Evolutionary conservation across 2,888 invertebrate genomes (phyloP), one percentile per base, ranked within the genome.

Genomic region (Orthosia gracilis): DNA sequence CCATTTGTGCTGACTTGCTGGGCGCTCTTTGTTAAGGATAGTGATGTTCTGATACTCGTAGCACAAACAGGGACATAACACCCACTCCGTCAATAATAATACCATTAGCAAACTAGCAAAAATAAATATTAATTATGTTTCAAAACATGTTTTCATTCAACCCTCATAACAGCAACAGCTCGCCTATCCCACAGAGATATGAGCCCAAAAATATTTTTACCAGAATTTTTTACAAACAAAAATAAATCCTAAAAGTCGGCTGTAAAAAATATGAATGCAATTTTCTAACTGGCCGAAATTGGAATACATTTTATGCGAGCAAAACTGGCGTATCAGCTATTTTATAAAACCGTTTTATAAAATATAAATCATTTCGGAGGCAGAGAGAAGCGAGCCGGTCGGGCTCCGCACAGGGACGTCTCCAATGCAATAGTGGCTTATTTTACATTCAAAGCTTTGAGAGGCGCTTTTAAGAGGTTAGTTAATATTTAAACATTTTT

Each of bases 371-470:
- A 81, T 80, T 79, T 75, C 66, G 61, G 61, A 74, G 62, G 69
- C 59, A 67, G 75, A 74, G 59, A 65, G 58, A 63, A 58, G 67
- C 26, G 50, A 49, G 52, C 54, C 52, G 40, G 66, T 49, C 62
- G 55, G 40, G 31, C 55, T 59, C 61, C 71, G 73, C 59, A 49
- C 50, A 21, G 69, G 85, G 85, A 84, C 81, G 76, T 87, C 83
- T 88, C 85, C 86, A 86, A 89, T 89, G 89, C 89, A 91, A 90
- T 89, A 87, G 85, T 83, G 85, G 89, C 87, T 88, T 89, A 91
- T 91, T 92, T 89, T 85, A 85, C 83, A 92, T 91, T 90, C 91
- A 91, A 87, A 88, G 87, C 89, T 87, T 88, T 82, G 77, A 82
- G 78, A 88, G 91, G 85, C 87, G 84, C 87, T 90, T 87, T 90